Percentiles rank a stretch among this genome's conserved stretches.
These are phyloP conservation scores for Sebastiscus albofasciatus DNA, from an alignment of 2,797 vertebrate genomes.

Conservation along the genomic window DNA sequence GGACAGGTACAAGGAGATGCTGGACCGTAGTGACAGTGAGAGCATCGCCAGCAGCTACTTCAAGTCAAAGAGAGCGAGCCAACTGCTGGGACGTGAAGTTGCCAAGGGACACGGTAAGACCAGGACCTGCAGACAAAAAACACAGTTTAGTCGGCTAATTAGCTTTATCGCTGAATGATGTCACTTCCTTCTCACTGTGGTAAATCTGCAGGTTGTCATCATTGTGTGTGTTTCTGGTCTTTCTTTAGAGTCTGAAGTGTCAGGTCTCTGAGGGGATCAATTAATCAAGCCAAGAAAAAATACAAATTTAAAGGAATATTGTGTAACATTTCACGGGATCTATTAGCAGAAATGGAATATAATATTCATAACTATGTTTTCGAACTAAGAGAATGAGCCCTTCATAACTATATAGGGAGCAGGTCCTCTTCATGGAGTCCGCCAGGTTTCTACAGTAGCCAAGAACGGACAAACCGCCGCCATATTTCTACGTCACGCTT, in stretches of 20 bases:
- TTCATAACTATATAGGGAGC: no score
- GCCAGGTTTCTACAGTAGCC: no score
- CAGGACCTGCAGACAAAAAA: not conserved
- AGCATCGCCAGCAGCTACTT: slow-evolving; percentile 90
- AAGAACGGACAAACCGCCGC: no score
- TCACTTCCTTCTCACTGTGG: not conserved
- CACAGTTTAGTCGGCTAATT: not conserved
- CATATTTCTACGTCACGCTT: no score
- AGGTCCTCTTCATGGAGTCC: no score
- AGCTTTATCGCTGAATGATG: not conserved
- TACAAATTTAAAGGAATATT: no score
- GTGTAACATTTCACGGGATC: no score
- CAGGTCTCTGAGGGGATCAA: not conserved
- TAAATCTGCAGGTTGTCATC: not conserved
- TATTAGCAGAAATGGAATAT: no score
- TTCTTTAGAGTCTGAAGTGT: accelerated
- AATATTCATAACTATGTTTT: no score
- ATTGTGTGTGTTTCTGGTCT: not conserved
- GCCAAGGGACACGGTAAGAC: slow-evolving; percentile 79
- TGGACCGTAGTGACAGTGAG: slow-evolving; percentile 88
- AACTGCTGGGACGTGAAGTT: slow-evolving; percentile 79
- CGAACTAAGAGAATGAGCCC: no score
- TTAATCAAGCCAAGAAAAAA: not conserved
- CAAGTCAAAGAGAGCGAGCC: slow-evolving; percentile 82
- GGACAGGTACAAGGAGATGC: slow-evolving; percentile 87